These are phyloP conservation scores for Pituophis catenifer DNA, from an alignment of 2,113 vertebrate species.

Conservation along the genomic window DNA sequence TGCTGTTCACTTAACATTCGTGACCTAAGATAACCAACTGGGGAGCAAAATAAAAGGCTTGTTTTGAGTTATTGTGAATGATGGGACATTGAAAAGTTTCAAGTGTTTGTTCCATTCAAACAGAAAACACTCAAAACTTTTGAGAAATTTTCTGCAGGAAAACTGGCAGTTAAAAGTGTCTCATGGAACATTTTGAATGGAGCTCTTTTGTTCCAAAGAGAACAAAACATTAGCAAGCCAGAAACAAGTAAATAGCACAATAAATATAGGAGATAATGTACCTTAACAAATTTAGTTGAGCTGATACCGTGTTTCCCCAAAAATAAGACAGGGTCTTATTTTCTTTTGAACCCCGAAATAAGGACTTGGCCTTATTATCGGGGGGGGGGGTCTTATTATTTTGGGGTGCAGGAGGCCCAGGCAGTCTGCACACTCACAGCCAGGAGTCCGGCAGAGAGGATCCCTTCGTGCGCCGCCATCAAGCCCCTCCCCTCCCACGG, in stretches of 20 bases:
- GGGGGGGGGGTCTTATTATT: no score
- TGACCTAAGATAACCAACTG: neutral
- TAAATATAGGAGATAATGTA: neutral
- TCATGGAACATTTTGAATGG: neutral
- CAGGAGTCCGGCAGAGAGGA: no score
- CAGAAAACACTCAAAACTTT: neutral
- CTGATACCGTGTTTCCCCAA: neutral
- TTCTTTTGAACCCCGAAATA: no score
- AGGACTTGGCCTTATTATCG: no score
- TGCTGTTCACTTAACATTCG: neutral
- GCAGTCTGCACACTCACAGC: no score
- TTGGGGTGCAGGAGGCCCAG: no score
- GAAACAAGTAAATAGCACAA: neutral
- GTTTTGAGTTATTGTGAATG: neutral
- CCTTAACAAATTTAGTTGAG: neutral
- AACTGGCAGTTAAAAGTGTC: neutral
- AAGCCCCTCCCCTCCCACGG: no score
- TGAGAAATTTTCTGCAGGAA: neutral
- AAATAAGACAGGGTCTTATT: no score
- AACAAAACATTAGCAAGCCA: neutral
- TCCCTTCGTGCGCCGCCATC: no score
- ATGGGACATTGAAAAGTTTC: neutral
- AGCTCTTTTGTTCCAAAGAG: neutral
- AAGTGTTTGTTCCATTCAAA: neutral
- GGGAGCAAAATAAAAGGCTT: neutral